Evolutionary conservation across 2,797 vertebrate genomes (phyloP).

Genomic region (Thamnophis elegans): DNA sequence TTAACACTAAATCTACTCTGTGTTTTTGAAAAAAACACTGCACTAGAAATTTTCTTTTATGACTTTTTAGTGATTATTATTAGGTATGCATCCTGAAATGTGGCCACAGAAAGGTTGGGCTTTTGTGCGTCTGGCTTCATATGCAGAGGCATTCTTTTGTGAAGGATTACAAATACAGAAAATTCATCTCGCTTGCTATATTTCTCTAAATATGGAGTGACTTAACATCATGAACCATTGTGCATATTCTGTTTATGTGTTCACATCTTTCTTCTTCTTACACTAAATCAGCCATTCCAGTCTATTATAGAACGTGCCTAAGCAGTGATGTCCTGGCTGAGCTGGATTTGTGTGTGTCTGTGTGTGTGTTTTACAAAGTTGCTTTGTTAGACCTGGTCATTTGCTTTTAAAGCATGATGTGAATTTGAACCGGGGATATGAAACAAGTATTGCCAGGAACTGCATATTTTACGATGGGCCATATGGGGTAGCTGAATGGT

Average conservation of each 20-base stretch:
- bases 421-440: constrained; percentile 21
- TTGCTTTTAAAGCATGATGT: constrained; percentile 49
- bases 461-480: constrained; percentile 58
- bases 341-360: constrained; percentile 1
- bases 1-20: not conserved
- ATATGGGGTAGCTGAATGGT: constrained; percentile 50
- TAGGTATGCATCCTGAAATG: not conserved
- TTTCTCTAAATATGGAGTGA: constrained; percentile 25
- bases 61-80: not conserved
- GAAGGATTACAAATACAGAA: constrained; percentile 7
- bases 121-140: not conserved
- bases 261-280: not conserved
- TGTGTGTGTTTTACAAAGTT: constrained; percentile 6
- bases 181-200: constrained; percentile 20
- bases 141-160: not conserved
- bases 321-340: constrained; percentile 41
- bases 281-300: constrained; percentile 48
- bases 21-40: not conserved
- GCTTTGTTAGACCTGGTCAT: constrained; percentile 54
- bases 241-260: constrained; percentile 33
- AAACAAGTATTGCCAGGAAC: constrained; percentile 58
- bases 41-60: not conserved
- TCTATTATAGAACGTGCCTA: constrained; percentile 45
- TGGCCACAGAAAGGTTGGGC: not conserved
- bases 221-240: constrained; percentile 31